phyloP scores from a whole-genome alignment of 1,140 invertebrate genomes.

The Drosophila nigrodunni region DNA sequence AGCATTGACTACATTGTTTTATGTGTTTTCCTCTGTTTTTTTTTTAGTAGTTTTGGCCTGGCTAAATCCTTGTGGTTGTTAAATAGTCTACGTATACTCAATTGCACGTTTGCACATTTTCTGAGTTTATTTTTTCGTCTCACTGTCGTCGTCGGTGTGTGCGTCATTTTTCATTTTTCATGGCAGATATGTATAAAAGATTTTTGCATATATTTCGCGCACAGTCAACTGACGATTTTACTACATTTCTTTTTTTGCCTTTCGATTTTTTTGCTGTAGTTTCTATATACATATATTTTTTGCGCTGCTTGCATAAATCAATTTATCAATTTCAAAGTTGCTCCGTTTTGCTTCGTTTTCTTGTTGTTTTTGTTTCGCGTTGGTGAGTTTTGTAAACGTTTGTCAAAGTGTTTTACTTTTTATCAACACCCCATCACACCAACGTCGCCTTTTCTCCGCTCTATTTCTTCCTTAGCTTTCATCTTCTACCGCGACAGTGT shows the following conservation, averaged over 20 bases:
- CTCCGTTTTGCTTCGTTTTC: slow-evolving; percentile 28
- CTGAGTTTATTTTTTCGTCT: slow-evolving; percentile 11
- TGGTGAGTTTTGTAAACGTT: slow-evolving; percentile 74
- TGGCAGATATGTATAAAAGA: slow-evolving; percentile 44
- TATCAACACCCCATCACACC: slow-evolving; percentile 22
- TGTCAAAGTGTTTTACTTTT: slow-evolving; percentile 80
- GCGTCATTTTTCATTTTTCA: slow-evolving; percentile 65
- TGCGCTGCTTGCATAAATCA: slow-evolving; percentile 71
- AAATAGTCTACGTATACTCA: slow-evolving; percentile 8
- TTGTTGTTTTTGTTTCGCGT: slow-evolving; percentile 55
- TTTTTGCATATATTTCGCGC: slow-evolving; percentile 45
- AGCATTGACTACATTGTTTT: slow-evolving; percentile 52
- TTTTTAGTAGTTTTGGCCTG: slow-evolving; percentile 4
- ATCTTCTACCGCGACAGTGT: slow-evolving; percentile 11
- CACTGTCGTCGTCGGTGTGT: slow-evolving; percentile 12
- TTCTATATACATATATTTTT: too few relatives aligned
- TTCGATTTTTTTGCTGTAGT: too few relatives aligned
- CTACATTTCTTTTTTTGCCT: too few relatives aligned
- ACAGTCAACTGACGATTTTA: slow-evolving; percentile 59
- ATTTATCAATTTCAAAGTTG: slow-evolving; percentile 82
- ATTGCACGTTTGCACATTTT: slow-evolving; percentile 18
- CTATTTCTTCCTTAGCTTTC: not conserved
- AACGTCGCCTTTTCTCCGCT: not conserved
- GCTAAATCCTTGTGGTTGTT: slow-evolving; percentile 45
- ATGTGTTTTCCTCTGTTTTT: slow-evolving; percentile 23